Percentiles rank a stretch among this genome's conserved stretches.
phyloP scores from a whole-genome alignment of 2,888 invertebrate species.

The Acleris holmiana region DNA sequence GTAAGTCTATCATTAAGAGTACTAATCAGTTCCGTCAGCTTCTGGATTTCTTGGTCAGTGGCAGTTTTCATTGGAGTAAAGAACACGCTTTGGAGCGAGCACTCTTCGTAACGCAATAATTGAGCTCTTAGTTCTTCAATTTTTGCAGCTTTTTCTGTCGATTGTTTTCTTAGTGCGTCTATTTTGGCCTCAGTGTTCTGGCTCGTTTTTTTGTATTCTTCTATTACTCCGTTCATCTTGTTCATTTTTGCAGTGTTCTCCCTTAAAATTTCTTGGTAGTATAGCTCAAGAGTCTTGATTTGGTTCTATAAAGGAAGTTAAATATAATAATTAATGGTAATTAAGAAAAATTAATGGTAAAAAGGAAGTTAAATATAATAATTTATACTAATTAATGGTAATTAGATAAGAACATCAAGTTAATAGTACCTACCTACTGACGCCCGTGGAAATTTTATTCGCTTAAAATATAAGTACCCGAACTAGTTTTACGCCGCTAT shows the following conservation, averaged over 20 bases:
- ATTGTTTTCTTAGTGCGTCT: constrained; percentile 75
- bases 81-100: constrained; percentile 77
- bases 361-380: background rate
- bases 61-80: constrained; percentile 82
- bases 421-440: no score
- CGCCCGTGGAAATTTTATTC: no score
- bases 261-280: constrained; percentile 78
- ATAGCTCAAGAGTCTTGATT: constrained; percentile 71
- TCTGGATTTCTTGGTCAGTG: constrained; percentile 86
- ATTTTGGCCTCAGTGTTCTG: constrained; percentile 79
- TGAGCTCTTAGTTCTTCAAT: constrained; percentile 77
- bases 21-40: constrained; percentile 84
- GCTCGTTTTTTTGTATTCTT: constrained; percentile 68
- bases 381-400: constrained; percentile 15
- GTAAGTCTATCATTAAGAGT: constrained; percentile 84
- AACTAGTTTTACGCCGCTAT: no score
- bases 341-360: no score
- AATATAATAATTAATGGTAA: constrained; percentile 7
- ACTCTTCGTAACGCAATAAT: constrained; percentile 73
- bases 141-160: constrained; percentile 74
- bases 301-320: constrained; percentile 63
- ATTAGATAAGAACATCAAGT: background rate
- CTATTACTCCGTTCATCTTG: constrained; percentile 70
- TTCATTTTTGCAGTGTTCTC: constrained; percentile 80
- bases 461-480: no score